Evolutionary conservation across 2,113 vertebrate genomes (phyloP).

Genomic region (Notothenia rossii): DNA sequence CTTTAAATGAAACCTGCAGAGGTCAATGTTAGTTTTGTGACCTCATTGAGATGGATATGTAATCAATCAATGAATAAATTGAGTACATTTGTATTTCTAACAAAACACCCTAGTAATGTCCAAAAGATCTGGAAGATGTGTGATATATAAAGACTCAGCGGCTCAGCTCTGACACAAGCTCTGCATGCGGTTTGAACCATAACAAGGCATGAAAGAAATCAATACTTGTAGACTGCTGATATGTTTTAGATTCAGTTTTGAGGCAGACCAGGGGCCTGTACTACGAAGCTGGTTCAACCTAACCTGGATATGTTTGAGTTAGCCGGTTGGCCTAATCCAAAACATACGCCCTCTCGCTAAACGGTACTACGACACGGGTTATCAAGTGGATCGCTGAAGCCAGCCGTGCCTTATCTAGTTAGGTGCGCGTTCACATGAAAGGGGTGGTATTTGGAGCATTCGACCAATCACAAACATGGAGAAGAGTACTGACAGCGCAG

Average conservation of each 20-base stretch:
- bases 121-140: background rate
- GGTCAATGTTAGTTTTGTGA: background rate
- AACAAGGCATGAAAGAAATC: background rate
- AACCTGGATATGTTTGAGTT: too few relatives aligned
- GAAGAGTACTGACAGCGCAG: too few relatives aligned
- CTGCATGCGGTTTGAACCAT: background rate
- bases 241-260: conserved; percentile 9
- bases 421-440: too few relatives aligned
- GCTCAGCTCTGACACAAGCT: background rate
- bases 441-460: too few relatives aligned
- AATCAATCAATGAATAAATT: background rate
- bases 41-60: background rate
- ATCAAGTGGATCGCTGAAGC: too few relatives aligned
- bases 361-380: too few relatives aligned
- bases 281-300: too few relatives aligned
- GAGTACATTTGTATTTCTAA: background rate
- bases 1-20: background rate
- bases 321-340: too few relatives aligned
- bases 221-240: background rate
- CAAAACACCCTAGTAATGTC: background rate
- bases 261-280: background rate
- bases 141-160: background rate
- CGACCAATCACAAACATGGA: too few relatives aligned
- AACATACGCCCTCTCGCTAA: too few relatives aligned
- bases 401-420: too few relatives aligned